phyloP scores from a whole-genome alignment of 2,113 vertebrate species.

The Hirundichthys speculiger region DNA sequence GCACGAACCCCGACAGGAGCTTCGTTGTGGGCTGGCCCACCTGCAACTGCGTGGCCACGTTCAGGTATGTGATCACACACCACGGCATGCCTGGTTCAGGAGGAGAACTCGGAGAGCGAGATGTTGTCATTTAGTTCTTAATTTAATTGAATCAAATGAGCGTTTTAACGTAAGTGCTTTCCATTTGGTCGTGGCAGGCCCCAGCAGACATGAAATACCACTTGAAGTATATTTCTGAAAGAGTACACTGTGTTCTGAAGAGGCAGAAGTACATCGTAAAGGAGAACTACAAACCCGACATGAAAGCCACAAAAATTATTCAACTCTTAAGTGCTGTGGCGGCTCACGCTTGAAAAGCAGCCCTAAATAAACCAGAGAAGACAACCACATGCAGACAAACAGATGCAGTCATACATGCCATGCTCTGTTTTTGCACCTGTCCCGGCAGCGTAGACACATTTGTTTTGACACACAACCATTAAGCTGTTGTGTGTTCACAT shows the following conservation, averaged over 20 bases:
- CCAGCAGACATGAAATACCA: too few species aligned
- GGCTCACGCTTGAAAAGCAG: constrained; percentile 23
- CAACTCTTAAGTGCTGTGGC: constrained; percentile 8
- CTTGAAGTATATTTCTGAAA: neutral
- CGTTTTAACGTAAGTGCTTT: too few species aligned
- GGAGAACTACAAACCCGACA: constrained; percentile 21
- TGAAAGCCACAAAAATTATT: constrained; percentile 15
- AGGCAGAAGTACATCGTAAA: constrained; percentile 5
- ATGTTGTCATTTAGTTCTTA: too few species aligned
- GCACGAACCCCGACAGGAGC: constrained; percentile 83
- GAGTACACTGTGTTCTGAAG: constrained; percentile 39
- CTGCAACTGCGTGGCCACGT: constrained; percentile 93
- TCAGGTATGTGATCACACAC: constrained; percentile 82
- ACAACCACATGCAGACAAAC: constrained; percentile 20
- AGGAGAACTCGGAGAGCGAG: too few species aligned
- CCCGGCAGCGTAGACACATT: neutral
- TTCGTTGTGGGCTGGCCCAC: constrained; percentile 97
- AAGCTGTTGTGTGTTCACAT: too few species aligned
- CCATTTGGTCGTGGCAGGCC: too few species aligned
- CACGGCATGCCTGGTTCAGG: too few species aligned
- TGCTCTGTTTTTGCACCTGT: constrained; percentile 20
- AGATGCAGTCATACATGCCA: neutral
- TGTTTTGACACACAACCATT: neutral
- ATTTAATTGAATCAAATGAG: too few species aligned
- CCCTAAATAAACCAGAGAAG: constrained; percentile 12